A percentile compares a stretch with the other conserved stretches of the same genome.
Conservation (phyloP, 1,140 invertebrate genomes). For the Gyrodactylus bullatarudis region DNA sequence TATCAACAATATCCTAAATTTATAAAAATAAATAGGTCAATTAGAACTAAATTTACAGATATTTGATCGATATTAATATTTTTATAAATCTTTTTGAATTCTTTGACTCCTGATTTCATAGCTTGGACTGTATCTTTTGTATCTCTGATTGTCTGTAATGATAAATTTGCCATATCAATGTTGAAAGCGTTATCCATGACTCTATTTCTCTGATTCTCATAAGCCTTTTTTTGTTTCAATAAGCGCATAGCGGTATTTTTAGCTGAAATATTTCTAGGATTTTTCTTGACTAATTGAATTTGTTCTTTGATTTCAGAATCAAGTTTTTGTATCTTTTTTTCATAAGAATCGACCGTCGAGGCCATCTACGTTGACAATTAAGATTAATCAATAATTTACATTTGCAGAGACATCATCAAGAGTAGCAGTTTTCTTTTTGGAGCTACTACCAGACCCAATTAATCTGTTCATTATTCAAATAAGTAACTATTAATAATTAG, state of each 20-base stretch:
- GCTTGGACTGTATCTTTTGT: slow-evolving; percentile 67
- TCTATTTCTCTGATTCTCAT: slow-evolving; percentile 66
- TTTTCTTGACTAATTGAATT: neutral
- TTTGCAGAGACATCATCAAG: neutral
- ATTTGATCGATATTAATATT: slow-evolving; percentile 91
- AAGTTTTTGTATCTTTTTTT: neutral
- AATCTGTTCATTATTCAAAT: no score
- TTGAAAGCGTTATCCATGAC: slow-evolving; percentile 79
- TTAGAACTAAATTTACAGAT: slow-evolving; percentile 27
- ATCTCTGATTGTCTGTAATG: slow-evolving; percentile 84
- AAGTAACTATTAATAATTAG: no score
- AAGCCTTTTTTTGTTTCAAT: slow-evolving; percentile 84
- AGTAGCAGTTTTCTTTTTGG: neutral
- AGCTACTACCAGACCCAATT: no score
- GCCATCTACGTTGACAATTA: neutral
- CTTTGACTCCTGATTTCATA: slow-evolving; percentile 81
- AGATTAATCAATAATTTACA: neutral
- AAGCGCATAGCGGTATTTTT: neutral
- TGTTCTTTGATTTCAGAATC: neutral
- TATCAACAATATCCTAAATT: neutral
- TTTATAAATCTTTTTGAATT: slow-evolving; percentile 96
- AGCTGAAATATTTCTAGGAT: neutral
- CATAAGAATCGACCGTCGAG: neutral
- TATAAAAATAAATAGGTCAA: neutral
- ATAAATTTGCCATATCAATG: slow-evolving; percentile 97